Base-by-base conservation (phyloP, 2,113 vertebrate species). In the Melanostigma gelatinosum region DNA sequence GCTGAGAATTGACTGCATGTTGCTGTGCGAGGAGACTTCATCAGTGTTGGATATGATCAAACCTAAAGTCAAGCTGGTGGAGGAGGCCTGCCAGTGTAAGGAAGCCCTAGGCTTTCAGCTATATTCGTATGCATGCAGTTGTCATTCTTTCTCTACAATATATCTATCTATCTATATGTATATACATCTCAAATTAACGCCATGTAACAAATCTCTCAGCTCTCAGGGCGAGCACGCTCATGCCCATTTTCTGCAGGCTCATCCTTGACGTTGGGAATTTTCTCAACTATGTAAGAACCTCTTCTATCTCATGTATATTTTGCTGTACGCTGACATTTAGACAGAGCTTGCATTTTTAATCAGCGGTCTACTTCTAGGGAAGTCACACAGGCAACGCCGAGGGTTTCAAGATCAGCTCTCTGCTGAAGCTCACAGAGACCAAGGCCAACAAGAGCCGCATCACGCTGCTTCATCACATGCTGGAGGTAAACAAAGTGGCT, bases 261-360 rank as follows among this genome's bases (percentile, higher is more conserved):
- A 97, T 99, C 87, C 96, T 99, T 16, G 95, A 96, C 76, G 97
- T 99, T 15, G 98, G 98, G 81, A 99, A 99, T 93, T 99, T 99
- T 79, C 96, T 99, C 79, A 99, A 99, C 88, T 99, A 99, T 0
- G 98, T 99, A 95, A 96, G 97, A 67, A 22, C 18, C 44, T 42
- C 16, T 63, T 60, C 8, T 3, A 2, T 42, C 44, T 70, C 44
- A 29, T 79, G n/a, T 72, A 38, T 63, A 20, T 32, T 73, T 87
- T 3, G 38, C 16, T 16, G 13, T 62, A 11, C 8, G 27, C 32
- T 74, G 69, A 72, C 73, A 72, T 85, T 85, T 66, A 27, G 13
- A 64, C 18, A 3, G 38, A 5, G 42, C 20, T 58, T 80, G 70
- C 60, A 62, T 83, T 72, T 84, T 86, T 75, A 87, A 85, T 86